Evolutionary conservation across 2,113 vertebrate species (phyloP), one percentile per base, ranked within the genome.

Genomic region (Sarotherodon lohbergeri): DNA sequence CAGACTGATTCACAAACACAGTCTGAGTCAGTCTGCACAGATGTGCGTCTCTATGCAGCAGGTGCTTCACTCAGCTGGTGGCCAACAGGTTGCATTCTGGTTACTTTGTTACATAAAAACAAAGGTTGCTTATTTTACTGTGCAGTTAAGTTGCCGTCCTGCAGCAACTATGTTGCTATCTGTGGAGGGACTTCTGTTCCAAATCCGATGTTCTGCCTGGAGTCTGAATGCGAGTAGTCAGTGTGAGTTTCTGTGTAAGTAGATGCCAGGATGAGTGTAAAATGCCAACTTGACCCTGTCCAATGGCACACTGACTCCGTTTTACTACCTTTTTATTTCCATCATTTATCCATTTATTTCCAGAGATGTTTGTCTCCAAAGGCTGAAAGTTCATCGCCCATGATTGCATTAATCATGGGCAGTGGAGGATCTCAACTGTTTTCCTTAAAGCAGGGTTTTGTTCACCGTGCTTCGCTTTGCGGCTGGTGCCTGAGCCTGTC

Each of bases 301-400:
- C 12, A 14, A 41, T 5, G 0, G 0, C 63, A 24, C n/a, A 9
- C 1, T 0, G 4, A 43, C 41, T 13, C 11, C 2, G n/a, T 43
- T 36, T 2, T 41, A 12, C 11, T 71, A 36, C 12, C n/a, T 22
- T 71, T 71, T 71, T 71, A 24, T 43, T 63, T 34, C 59, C 59
- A 63, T 16, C 43, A 13, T 16, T 59, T 59, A 13, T 59, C 56
- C 56, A 17, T 68, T 68, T 22, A 41, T 68, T 1, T 39, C 61
- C 61, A 39, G 17, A 66, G 32, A 17, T 4, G 66, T 3, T 71
- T 24, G 36, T 24, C 66, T 71, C n/a, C 36, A 14, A 68, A 22
- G 34, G 34, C 6, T 22, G 10, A 39, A 24, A 24, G 66, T 71
- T 43, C 39, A 71, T 71, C 16, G 2, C 2, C 36, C n/a, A 4